These are phyloP conservation scores for Liparis tanakae DNA, from an alignment of 2,797 vertebrate genomes.

Conservation along the genomic window DNA sequence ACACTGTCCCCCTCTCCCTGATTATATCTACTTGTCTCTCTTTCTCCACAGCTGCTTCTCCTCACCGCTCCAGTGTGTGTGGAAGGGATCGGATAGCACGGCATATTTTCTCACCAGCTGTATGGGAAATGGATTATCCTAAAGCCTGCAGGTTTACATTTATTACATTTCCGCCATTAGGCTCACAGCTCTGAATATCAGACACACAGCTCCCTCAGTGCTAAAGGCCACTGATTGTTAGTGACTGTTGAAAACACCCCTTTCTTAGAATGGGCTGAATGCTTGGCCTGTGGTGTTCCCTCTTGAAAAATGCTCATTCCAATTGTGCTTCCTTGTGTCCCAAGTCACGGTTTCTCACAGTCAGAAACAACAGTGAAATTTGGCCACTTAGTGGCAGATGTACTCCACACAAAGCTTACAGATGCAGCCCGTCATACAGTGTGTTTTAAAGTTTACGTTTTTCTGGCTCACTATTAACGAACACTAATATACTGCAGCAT, in stretches of 20 bases:
- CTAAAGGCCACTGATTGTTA: neutral
- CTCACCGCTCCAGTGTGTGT: conserved; percentile 12
- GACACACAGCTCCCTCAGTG: conserved; percentile 1
- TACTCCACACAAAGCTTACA: neutral
- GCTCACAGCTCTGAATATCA: conserved; percentile 5
- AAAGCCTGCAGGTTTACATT: conserved; percentile 56
- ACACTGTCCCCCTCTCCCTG: neutral
- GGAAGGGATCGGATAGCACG: conserved; percentile 32
- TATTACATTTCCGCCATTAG: conserved; percentile 36
- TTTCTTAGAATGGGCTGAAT: neutral
- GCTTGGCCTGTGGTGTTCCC: neutral
- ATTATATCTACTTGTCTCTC: conserved; percentile 8
- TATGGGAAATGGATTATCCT: conserved; percentile 62
- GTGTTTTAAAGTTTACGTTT: neutral
- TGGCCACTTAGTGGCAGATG: neutral
- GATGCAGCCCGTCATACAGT: neutral
- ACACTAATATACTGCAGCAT: neutral
- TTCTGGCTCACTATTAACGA: neutral
- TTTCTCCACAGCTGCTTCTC: conserved; percentile 52
- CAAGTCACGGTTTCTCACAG: neutral
- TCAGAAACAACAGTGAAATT: too few species aligned
- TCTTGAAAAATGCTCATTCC: neutral
- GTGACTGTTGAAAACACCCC: neutral
- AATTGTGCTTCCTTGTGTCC: neutral
- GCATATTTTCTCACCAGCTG: conserved; percentile 66